A percentile compares a stretch with the other conserved stretches of the same genome.
Conservation (phyloP, 2,797 vertebrate species). For the Cottoperca gobio region DNA sequence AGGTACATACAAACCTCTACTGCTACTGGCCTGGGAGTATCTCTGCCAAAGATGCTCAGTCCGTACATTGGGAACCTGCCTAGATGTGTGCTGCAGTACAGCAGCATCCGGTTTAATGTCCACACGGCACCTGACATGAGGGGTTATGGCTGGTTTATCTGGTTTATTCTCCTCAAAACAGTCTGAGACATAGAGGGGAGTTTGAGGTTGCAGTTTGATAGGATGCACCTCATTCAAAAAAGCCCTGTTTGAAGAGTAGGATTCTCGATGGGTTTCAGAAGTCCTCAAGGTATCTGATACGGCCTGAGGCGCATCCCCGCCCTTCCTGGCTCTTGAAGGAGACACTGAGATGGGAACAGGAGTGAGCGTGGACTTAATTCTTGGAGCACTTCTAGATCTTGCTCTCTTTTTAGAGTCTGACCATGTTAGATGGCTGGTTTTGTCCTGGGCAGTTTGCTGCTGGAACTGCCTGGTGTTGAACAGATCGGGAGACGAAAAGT, state of each 20-base stretch:
- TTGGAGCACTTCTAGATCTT: slow-evolving; percentile 91
- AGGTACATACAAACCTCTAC: slow-evolving; percentile 88
- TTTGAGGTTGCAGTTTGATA: slow-evolving; percentile 94
- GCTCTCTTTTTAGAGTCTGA: slow-evolving; percentile 87
- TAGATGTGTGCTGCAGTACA: slow-evolving; percentile 89
- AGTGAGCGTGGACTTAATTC: slow-evolving; percentile 87
- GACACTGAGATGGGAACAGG: slow-evolving; percentile 88
- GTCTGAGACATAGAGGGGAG: slow-evolving; percentile 91
- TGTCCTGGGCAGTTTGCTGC: slow-evolving; percentile 77
- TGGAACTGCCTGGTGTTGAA: slow-evolving; percentile 81
- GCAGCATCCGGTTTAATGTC: slow-evolving; percentile 96
- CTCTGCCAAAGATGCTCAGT: slow-evolving; percentile 86
- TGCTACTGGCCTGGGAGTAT: slow-evolving; percentile 80
- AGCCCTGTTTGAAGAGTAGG: slow-evolving; percentile 82
- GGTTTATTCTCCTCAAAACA: slow-evolving; percentile 85
- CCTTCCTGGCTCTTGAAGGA: slow-evolving; percentile 81
- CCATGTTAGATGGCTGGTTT: slow-evolving; percentile 79
- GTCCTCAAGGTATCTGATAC: slow-evolving; percentile 78
- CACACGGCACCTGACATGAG: slow-evolving; percentile 94
- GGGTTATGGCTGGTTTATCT: slow-evolving; percentile 83
- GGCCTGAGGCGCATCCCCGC: slow-evolving; percentile 82
- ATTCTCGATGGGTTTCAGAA: slow-evolving; percentile 82
- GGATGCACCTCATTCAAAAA: slow-evolving; percentile 96
- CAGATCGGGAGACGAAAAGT: slow-evolving; percentile 86
- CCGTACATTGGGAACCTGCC: slow-evolving; percentile 78